These are phyloP conservation scores for Sicus ferrugineus DNA, from an alignment of 2,888 invertebrate genomes.

Conservation along the genomic window DNA sequence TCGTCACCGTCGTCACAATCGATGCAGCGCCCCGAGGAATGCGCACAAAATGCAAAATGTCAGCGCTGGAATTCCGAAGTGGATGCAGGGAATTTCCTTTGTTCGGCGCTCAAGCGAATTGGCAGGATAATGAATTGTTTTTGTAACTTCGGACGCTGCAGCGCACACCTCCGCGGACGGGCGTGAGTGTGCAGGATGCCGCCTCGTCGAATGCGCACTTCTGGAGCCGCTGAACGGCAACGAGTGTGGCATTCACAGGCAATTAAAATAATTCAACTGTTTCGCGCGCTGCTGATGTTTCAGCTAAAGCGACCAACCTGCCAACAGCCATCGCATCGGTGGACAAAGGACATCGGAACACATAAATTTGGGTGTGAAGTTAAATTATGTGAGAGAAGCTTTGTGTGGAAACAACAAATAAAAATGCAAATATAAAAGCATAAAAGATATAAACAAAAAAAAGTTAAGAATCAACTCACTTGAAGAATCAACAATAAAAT, in stretches of 20 bases:
- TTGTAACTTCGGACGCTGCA: background rate
- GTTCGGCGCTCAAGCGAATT: slow-evolving; percentile 44
- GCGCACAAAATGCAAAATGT: slow-evolving; percentile 62
- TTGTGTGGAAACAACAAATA: too few relatives aligned
- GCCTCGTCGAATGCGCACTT: slow-evolving; percentile 48
- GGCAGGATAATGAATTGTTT: slow-evolving; percentile 27
- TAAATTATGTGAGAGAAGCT: too few relatives aligned
- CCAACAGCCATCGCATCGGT: too few relatives aligned
- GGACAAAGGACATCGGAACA: too few relatives aligned
- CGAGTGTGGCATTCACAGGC: slow-evolving; percentile 54
- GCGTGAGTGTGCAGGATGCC: slow-evolving; percentile 52
- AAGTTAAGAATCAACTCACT: background rate
- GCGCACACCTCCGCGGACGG: background rate
- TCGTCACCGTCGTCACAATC: background rate
- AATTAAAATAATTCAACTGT: slow-evolving; percentile 59
- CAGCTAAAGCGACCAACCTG: slow-evolving; percentile 45
- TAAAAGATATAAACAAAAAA: background rate
- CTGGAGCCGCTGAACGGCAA: slow-evolving; percentile 35
- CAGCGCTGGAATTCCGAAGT: slow-evolving; percentile 45
- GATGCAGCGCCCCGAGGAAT: slow-evolving; percentile 57
- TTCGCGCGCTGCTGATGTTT: slow-evolving; percentile 40
- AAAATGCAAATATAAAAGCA: too few relatives aligned
- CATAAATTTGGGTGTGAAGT: too few relatives aligned
- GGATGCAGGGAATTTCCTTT: slow-evolving; percentile 61
- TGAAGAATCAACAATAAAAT: background rate